Base-by-base conservation (phyloP, 92 coral and sea anemone genomes). In the Virgularia gustaviana region DNA sequence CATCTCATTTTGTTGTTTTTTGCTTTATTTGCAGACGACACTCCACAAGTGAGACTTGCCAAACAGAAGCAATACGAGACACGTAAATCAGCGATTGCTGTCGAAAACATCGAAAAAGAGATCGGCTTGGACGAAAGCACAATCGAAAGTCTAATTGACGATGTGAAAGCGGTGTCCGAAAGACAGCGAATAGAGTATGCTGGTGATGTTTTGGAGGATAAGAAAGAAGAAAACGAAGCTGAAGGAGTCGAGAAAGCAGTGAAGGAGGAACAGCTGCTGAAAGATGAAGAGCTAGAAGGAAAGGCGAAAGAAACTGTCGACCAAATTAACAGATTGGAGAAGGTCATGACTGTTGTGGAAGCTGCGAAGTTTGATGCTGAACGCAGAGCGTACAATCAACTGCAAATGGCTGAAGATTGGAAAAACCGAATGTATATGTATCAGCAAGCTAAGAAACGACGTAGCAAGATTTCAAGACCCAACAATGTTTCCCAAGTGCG, bases 361-460 rank as follows among this genome's bases (percentile, higher is more conserved):
- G 91, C 90, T 0, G 99, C 99, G 8, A 94, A 89, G 70, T 94
- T 65, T 9, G 90, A 96, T 25, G 99, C 99, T 0, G 75, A 90
- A 57, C 83, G 84, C 20, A 45, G 99, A 35, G 96, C 99, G 1
- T 85, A 83, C 57, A 78, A 76, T 1, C 86, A 81, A 13, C 57
- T 94, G 0, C 73, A 77, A 45, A 75, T 49, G 30, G 75, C 75
- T 3, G 75, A 68, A 34, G 45, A n/a, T 13, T 68, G 75, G 75
- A 68, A 68, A 49, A 38, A 35, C 38, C 31, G 75, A 51, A 68
- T 68, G 61, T n/a, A n/a, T n/a, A n/a, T n/a, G n/a, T 49, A 68
- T 15, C 45, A 49, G 9, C 33, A 25, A 49, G 73, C 73, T 10
- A 68, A 68, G 27, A 49, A 49, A 28, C 31, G 45, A 22, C 58